Base-by-base conservation (phyloP, 2,797 vertebrate species). In the Dermochelys coriacea region DNA sequence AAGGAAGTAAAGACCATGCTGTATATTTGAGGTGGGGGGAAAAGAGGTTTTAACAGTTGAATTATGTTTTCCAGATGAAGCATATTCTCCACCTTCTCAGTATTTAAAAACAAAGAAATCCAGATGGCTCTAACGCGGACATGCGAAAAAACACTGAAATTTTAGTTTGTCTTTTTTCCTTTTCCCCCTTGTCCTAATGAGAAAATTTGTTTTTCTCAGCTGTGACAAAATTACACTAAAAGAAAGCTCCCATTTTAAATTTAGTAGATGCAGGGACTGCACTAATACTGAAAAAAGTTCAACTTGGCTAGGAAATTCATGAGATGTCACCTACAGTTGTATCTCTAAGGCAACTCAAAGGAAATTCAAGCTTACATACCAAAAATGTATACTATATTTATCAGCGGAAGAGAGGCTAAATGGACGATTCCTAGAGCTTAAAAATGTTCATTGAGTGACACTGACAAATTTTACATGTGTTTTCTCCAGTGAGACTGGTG, bases 331-430 rank as follows among this genome's bases (percentile, higher is more conserved):
- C 27, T 77, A 49, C 23, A 45, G 27, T 49, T 77, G 18, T 49
- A 29, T 5, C 49, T 85, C 50, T 47, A 89, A 27, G 85, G 45
- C 11, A 51, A 51, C 11, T 54, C 89, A 82, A 85, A 75, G 29
- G 4, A 0, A 8, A 52, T 47, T 2, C 0, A 91, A 78, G 4
- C 19, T 21, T 64, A 45, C 27, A 71, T 71, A 71, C 10, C 23
- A 23, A 37, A 41, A 37, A 41, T 71, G 23, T 71, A 71, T 21
- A 71, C 19, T 71, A 12, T 71, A 71, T 77, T 31, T 29, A 85
- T 85, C 5, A 87, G 85, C 86, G n/a, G 54, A 18, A 41, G 27
- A 9, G n/a, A 84, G 21, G 8, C 54, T 87, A 50, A 87, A 50
- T 0, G 0, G 79, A 3, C 0, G 3, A 77, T 55, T 84, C 47